These are phyloP conservation scores for Nomada ruficornis DNA, from an alignment of 2,888 invertebrate species.

Conservation along the genomic window DNA sequence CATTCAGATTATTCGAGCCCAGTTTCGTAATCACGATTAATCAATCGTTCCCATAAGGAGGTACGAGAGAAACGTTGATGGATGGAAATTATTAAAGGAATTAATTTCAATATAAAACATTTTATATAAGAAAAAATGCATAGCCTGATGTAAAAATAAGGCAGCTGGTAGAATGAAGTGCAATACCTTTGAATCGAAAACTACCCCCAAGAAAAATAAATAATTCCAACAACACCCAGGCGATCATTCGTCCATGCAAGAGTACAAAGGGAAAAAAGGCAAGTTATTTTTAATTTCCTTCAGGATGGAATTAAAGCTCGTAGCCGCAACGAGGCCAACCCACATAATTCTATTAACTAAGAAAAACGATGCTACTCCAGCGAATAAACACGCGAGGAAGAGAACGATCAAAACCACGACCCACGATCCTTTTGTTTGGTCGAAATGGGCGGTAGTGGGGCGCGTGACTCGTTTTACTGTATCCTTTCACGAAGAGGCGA, in stretches of 20 bases:
- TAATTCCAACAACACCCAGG: neutral
- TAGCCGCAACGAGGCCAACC: neutral
- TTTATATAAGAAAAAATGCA: neutral
- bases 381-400: neutral
- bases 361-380: neutral
- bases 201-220: neutral
- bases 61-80: too few relatives aligned
- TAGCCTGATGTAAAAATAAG: neutral
- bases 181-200: too few relatives aligned
- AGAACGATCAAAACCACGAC: neutral
- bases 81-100: too few relatives aligned
- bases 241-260: neutral
- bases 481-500: slow-evolving; percentile 39
- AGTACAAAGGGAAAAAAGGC: neutral
- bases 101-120: too few relatives aligned
- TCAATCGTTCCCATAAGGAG: neutral
- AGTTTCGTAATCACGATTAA: neutral
- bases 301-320: neutral
- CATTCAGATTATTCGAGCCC: neutral
- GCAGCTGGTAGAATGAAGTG: neutral
- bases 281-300: neutral
- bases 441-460: neutral
- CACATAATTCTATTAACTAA: slow-evolving; percentile 8
- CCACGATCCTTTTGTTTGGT: slow-evolving; percentile 13
- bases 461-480: slow-evolving; percentile 24